A percentile compares a stretch with the other conserved stretches of the same genome.
These are phyloP conservation scores for Zeuzera pyrina DNA, from an alignment of 2,888 invertebrate species.

Conservation along the genomic window DNA sequence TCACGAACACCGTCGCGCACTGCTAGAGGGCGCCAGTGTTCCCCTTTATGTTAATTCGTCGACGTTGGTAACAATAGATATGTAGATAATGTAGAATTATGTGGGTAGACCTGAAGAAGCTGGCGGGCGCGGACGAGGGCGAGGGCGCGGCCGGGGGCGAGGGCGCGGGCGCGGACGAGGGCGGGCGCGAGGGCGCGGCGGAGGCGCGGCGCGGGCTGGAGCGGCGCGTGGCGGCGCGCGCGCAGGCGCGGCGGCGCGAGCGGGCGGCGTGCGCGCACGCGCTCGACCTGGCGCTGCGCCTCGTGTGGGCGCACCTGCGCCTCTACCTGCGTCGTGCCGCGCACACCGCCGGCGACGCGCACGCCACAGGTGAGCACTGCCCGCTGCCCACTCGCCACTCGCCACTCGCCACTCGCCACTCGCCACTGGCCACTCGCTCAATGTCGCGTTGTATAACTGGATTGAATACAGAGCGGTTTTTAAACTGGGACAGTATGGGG, in stretches of 20 bases:
- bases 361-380: slow-evolving; percentile 14
- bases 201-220: slow-evolving; percentile 31
- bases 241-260: slow-evolving; percentile 53
- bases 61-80: neutral
- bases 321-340: slow-evolving; percentile 78
- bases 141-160: slow-evolving; percentile 18
- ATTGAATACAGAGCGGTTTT: no score
- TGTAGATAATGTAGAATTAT: neutral
- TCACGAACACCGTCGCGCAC: no score
- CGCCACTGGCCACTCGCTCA: no score
- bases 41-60: no score
- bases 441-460: no score
- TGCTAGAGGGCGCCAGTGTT: no score
- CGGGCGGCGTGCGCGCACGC: slow-evolving; percentile 77
- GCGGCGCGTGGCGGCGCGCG: slow-evolving; percentile 23
- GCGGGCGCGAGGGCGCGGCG: slow-evolving; percentile 16
- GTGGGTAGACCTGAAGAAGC: slow-evolving; percentile 67
- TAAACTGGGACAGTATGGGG: no score
- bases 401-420: no score
- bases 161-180: slow-evolving; percentile 6
- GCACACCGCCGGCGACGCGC: slow-evolving; percentile 9
- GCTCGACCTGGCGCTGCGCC: slow-evolving; percentile 80
- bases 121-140: slow-evolving; percentile 29
- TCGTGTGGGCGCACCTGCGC: slow-evolving; percentile 85
- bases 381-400: slow-evolving; percentile 6